These are phyloP conservation scores for Archivesica marissinica DNA, from an alignment of 1,140 invertebrate genomes.

Conservation along the genomic window DNA sequence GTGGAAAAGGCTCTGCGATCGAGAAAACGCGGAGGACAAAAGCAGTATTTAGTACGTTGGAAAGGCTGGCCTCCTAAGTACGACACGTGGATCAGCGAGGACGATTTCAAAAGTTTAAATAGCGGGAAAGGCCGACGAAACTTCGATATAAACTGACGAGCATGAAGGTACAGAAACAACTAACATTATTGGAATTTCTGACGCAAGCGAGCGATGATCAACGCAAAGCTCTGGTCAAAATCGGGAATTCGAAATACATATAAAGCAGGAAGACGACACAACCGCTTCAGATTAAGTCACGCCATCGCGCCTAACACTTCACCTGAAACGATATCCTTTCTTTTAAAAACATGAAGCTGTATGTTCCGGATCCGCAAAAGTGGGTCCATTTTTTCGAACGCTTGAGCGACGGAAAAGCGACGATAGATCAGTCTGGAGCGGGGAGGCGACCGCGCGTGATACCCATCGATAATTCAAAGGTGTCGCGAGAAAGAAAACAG, in stretches of 20 bases:
- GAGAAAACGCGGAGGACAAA: not conserved
- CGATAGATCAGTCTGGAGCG: not conserved
- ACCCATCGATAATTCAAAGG: constrained; percentile 3
- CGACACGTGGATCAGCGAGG: constrained; percentile 36
- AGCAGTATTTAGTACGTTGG: constrained; percentile 24
- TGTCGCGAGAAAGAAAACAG: not conserved
- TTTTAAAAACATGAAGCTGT: not conserved
- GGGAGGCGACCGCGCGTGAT: not conserved
- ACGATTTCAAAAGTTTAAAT: not conserved
- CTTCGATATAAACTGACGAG: too few species aligned
- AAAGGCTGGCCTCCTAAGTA: constrained; percentile 32
- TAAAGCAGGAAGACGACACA: constrained; percentile 23
- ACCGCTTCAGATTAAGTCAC: not conserved
- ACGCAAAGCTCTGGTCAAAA: too few species aligned
- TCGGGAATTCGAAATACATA: constrained; percentile 47
- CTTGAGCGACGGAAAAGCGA: not conserved
- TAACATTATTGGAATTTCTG: too few species aligned
- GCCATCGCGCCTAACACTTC: constrained; percentile 32
- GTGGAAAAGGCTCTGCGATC: not conserved
- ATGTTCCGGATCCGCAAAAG: constrained; percentile 37
- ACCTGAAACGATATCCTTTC: constrained; percentile 49
- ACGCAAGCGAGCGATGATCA: too few species aligned
- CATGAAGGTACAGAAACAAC: too few species aligned
- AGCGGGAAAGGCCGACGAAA: too few species aligned
- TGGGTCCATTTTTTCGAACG: constrained; percentile 36